Base-by-base conservation (phyloP, 2,113 vertebrate genomes). In the Brachyistius frenatus region DNA sequence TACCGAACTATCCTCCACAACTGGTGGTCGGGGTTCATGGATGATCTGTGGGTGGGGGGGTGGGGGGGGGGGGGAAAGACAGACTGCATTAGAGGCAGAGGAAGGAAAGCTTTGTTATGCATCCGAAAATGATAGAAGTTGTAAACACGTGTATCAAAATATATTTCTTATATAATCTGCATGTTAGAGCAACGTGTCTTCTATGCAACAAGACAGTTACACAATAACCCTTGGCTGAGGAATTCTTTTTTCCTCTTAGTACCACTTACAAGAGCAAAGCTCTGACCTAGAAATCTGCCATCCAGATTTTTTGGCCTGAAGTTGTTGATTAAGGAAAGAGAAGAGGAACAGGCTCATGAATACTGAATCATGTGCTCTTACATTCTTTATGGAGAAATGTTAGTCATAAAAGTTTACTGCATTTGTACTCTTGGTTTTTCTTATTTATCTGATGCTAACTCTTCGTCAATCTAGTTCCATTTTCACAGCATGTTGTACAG, bases 1-100 rank as follows among this genome's bases (percentile, higher is more conserved):
- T 93, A 95, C 95, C 93, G 94, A 93, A 75, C 94, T 95, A 56
- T 94, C 94, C 81, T 95, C 94, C 13, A 53, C 65, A 61, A 78
- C 49, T 32, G 94, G 92, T 4, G 95, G 93, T 3, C 94, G 94
- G n/a, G 94, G 92, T 37, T 94, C 95, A 23, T 94, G 93, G 83
- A 95, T 95, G 74, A 95, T 94, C 95, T 95, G 82, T n/a, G 1
- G 23, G 23, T 23, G 23, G 23, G n/a, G n/a, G n/a, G n/a, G n/a
- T n/a, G n/a, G n/a, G n/a, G n/a, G n/a, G n/a, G n/a, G n/a, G n/a
- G n/a, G n/a, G n/a, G n/a, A n/a, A n/a, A n/a, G 10, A 55, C 11
- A 36, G 55, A 66, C 7, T n/a, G 33, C 53, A 54, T 69, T 61
- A 67, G 65, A 55, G 44, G 44, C 23, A 47, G 57, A 64, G 15